These are phyloP conservation scores for Hetaerina titia DNA, from an alignment of 2,888 invertebrate species.

Conservation along the genomic window DNA sequence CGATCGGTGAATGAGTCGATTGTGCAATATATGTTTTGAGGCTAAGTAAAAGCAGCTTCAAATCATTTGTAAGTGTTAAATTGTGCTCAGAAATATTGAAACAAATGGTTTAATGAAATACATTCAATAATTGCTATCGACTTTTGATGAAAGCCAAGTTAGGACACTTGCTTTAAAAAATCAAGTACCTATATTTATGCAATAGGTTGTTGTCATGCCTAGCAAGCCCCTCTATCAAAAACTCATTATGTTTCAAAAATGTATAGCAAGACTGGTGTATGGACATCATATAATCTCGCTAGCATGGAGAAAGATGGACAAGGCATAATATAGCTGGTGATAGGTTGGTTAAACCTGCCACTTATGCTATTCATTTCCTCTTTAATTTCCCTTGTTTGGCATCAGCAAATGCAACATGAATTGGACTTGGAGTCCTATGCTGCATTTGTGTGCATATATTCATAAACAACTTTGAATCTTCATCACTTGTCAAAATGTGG, in stretches of 20 bases:
- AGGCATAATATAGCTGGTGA: constrained; percentile 14
- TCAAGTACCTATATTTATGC: constrained; percentile 28
- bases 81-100: constrained; percentile 28
- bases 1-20: constrained; percentile 10
- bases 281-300: constrained; percentile 44
- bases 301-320: constrained; percentile 29
- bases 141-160: constrained; percentile 15
- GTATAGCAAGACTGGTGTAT: constrained; percentile 57
- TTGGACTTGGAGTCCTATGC: constrained; percentile 9
- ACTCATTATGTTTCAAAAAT: constrained; percentile 10
- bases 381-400: constrained; percentile 47
- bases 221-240: constrained; percentile 21
- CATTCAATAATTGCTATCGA: neutral
- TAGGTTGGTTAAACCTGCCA: constrained; percentile 49
- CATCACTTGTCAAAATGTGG: constrained; percentile 1
- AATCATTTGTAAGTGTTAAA: neutral
- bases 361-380: constrained; percentile 13
- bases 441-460: constrained; percentile 52
- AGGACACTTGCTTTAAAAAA: constrained; percentile 43
- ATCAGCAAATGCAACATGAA: constrained; percentile 50
- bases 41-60: constrained; percentile 6
- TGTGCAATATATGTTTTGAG: constrained; percentile 25
- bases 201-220: neutral
- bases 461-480: constrained; percentile 38
- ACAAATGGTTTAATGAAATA: neutral